Evolutionary conservation across 2,888 invertebrate species (phyloP).

Genomic region (Thecocarcelia acutangulata): DNA sequence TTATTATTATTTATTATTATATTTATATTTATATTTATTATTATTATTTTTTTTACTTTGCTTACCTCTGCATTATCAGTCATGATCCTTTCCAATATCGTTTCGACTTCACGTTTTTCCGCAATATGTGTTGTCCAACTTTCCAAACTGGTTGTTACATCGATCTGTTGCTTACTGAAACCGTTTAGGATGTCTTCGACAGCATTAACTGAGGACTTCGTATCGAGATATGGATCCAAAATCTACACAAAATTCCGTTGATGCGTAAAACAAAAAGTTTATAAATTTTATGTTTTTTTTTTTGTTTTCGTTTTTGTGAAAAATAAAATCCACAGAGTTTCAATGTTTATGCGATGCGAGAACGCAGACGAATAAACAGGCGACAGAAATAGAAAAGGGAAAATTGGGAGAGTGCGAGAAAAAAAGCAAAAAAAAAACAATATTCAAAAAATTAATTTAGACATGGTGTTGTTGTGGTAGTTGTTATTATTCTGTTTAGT

Average conservation of each 20-base stretch:
- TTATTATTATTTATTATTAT: neutral
- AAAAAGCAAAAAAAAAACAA: constrained; percentile 35
- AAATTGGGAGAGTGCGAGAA: constrained; percentile 40
- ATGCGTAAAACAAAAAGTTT: constrained; percentile 51
- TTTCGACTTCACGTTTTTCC: constrained; percentile 83
- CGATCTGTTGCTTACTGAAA: constrained; percentile 85
- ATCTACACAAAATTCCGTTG: constrained; percentile 81
- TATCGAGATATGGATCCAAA: constrained; percentile 87
- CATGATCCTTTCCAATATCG: constrained; percentile 83
- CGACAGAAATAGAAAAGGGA: constrained; percentile 70
- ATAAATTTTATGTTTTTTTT: constrained; percentile 50
- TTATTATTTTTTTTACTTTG: neutral
- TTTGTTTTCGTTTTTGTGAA: constrained; percentile 11
- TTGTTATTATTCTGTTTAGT: constrained; percentile 47
- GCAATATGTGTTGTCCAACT: constrained; percentile 86
- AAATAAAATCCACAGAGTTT: constrained; percentile 22
- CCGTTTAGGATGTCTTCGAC: constrained; percentile 87
- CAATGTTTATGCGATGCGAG: constrained; percentile 67
- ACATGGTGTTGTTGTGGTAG: constrained; percentile 49
- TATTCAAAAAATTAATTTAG: constrained; percentile 40
- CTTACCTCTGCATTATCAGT: constrained; percentile 86
- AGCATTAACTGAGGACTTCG: constrained; percentile 85
- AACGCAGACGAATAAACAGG: constrained; percentile 65
- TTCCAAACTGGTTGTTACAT: constrained; percentile 87
- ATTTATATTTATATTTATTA: neutral